phyloP scores from a whole-genome alignment of 2,888 invertebrate genomes.

The Drosophila anomelani region DNA sequence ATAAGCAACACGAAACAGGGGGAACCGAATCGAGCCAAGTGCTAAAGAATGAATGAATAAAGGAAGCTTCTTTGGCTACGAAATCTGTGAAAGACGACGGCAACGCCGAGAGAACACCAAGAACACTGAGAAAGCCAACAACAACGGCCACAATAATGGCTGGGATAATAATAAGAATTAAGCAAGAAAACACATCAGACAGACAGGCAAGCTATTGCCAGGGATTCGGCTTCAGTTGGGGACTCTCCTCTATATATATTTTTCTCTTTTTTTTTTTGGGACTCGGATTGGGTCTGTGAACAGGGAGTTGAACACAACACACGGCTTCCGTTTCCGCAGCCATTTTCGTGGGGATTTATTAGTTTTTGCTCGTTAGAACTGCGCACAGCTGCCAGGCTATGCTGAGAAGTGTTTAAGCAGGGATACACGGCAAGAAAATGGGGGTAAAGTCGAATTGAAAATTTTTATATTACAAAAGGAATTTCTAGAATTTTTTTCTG shows the following conservation, averaged over 20 bases:
- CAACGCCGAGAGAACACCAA: constrained; percentile 9
- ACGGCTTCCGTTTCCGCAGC: constrained; percentile 81
- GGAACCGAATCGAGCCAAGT: constrained; percentile 27
- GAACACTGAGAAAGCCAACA: constrained; percentile 29
- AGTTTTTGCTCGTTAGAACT: constrained; percentile 84
- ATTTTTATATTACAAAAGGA: background rate
- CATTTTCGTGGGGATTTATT: constrained; percentile 82
- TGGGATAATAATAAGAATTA: constrained; percentile 80
- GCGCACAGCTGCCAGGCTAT: constrained; percentile 72
- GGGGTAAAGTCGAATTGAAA: fast-evolving
- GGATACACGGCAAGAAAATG: constrained; percentile 7
- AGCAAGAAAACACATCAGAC: constrained; percentile 80
- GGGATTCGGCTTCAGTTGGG: constrained; percentile 27
- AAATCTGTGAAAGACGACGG: constrained; percentile 72
- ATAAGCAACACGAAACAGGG: constrained; percentile 75
- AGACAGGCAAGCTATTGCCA: constrained; percentile 47
- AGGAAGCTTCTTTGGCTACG: constrained; percentile 53
- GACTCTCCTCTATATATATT: constrained; percentile 9
- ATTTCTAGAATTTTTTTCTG: background rate
- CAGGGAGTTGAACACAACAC: constrained; percentile 64
- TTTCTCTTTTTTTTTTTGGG: constrained; percentile 19
- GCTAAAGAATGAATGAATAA: constrained; percentile 52
- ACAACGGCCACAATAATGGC: constrained; percentile 70
- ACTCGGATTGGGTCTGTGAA: constrained; percentile 41
- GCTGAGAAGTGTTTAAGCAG: constrained; percentile 62